Percentiles rank a stretch among this genome's conserved stretches.
These are phyloP conservation scores for Dascyllus trimaculatus DNA, from an alignment of 2,113 vertebrate genomes.

Conservation along the genomic window DNA sequence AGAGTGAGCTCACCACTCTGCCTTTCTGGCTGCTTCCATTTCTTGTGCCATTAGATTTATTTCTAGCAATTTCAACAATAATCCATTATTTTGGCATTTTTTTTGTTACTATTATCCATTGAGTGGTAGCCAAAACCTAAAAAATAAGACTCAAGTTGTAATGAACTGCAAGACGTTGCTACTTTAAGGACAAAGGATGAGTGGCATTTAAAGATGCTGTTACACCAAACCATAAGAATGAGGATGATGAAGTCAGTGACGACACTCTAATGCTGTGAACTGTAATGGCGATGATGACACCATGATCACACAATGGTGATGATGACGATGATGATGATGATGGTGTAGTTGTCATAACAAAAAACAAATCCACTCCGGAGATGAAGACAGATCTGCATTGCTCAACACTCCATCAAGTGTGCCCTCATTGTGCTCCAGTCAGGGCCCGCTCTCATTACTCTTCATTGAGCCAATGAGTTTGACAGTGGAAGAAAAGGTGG, in stretches of 20 bases:
- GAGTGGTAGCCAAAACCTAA: background rate
- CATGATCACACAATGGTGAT: slow-evolving; percentile 25
- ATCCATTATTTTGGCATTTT: background rate
- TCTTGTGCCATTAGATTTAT: background rate
- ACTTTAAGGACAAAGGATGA: background rate
- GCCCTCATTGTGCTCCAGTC: slow-evolving; percentile 80
- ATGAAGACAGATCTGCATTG: slow-evolving; percentile 79
- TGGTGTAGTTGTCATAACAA: slow-evolving; percentile 62
- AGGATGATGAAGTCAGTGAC: background rate
- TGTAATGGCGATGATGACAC: slow-evolving; percentile 24
- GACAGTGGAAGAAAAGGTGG: slow-evolving; percentile 71
- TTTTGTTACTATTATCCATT: background rate
- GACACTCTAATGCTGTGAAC: slow-evolving; percentile 15
- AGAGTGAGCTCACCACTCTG: background rate
- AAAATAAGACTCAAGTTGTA: background rate
- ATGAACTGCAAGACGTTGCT: background rate
- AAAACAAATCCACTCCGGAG: slow-evolving; percentile 57
- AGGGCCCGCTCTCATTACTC: slow-evolving; percentile 75
- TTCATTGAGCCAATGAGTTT: slow-evolving; percentile 76
- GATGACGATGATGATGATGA: slow-evolving; percentile 24
- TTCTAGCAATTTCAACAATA: background rate
- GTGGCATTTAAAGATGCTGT: background rate
- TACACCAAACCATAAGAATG: background rate
- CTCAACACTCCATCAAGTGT: slow-evolving; percentile 82
- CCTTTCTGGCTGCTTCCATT: background rate